Percentiles rank a stretch among this genome's conserved stretches.
These are phyloP conservation scores for Epinephelus lanceolatus DNA, from an alignment of 2,113 vertebrate genomes.

Conservation along the genomic window DNA sequence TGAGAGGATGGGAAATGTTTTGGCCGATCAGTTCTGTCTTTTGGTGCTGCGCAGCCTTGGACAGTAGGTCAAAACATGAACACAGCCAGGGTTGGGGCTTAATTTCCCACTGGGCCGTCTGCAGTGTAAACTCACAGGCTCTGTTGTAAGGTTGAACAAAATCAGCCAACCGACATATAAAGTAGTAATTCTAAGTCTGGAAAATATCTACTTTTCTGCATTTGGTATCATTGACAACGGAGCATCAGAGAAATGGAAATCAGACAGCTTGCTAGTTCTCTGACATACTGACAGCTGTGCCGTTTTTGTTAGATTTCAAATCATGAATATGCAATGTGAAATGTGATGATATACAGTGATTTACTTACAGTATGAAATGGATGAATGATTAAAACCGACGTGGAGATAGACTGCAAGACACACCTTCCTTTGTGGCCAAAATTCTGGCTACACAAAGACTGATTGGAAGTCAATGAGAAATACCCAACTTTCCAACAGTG, in stretches of 20 bases:
- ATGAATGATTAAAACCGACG: neutral
- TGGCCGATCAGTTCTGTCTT: constrained; percentile 11
- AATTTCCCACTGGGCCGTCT: constrained; percentile 30
- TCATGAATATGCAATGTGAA: neutral
- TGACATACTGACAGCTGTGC: neutral
- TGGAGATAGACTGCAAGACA: neutral
- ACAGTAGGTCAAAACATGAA: constrained; percentile 19
- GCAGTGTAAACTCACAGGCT: neutral
- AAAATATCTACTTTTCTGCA: neutral
- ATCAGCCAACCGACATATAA: neutral
- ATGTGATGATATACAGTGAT: neutral
- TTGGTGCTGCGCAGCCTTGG: constrained; percentile 17
- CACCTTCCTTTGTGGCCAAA: neutral
- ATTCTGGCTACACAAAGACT: neutral
- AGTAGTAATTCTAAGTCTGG: neutral
- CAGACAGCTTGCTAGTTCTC: neutral
- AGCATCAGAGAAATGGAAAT: neutral
- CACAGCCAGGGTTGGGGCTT: neutral
- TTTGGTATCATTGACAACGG: neutral
- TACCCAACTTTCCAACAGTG: too few relatives aligned
- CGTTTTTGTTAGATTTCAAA: neutral
- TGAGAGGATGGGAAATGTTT: constrained; percentile 20
- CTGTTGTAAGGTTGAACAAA: neutral
- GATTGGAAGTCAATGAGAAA: neutral
- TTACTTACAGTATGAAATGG: neutral